phyloP scores from a whole-genome alignment of 2,797 vertebrate species.

The Buphagus erythrorhynchus region DNA sequence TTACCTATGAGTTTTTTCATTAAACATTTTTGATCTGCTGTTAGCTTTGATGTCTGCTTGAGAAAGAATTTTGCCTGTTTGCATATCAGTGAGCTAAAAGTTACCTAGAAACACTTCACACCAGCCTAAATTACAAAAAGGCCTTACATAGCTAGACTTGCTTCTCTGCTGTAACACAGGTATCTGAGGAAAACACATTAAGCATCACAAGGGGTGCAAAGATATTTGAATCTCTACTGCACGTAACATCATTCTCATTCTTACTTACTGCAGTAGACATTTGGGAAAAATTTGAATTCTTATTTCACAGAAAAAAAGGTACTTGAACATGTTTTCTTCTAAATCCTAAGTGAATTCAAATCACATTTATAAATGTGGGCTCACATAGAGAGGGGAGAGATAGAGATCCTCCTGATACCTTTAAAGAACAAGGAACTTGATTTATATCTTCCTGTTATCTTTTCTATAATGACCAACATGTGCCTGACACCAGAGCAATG shows the following conservation, averaged over 20 bases:
- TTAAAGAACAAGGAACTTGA: background rate
- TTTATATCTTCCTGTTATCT: background rate
- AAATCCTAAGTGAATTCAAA: background rate
- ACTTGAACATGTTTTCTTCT: background rate
- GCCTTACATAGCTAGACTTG: background rate
- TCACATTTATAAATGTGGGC: background rate
- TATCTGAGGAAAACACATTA: background rate
- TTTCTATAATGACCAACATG: background rate
- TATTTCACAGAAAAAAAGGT: background rate
- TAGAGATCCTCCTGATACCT: background rate
- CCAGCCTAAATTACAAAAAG: background rate
- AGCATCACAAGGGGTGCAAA: background rate
- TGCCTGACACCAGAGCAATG: background rate
- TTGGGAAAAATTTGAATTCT: background rate
- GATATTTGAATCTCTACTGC: background rate
- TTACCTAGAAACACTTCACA: background rate
- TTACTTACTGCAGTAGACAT: background rate
- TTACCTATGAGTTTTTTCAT: conserved; percentile 17
- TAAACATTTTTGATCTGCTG: conserved; percentile 27
- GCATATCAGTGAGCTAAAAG: background rate
- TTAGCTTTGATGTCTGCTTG: conserved; percentile 28
- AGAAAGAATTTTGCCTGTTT: conserved; percentile 16
- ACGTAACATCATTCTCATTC: background rate
- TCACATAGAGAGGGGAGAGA: background rate
- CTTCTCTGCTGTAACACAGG: background rate